These are phyloP conservation scores for Aphelinus certus DNA, from an alignment of 1,140 invertebrate species.

Conservation along the genomic window DNA sequence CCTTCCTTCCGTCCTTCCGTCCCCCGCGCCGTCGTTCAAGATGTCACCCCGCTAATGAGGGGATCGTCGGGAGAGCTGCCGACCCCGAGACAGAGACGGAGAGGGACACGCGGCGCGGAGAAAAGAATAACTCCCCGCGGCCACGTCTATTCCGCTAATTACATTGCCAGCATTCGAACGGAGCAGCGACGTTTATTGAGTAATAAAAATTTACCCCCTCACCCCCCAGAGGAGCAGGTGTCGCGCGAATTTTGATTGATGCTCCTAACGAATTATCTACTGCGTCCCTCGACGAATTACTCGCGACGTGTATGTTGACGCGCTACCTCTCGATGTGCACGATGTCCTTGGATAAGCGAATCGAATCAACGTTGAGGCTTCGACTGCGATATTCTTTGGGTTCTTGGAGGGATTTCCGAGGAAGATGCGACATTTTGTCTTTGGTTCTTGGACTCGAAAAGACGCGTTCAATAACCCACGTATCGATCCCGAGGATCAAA, in stretches of 20 bases:
- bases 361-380: too few species aligned
- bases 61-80: constrained; percentile 52
- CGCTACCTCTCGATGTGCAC: too few species aligned
- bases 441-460: too few species aligned
- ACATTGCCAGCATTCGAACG: constrained; percentile 33
- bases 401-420: too few species aligned
- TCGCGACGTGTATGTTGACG: too few species aligned
- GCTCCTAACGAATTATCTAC: neutral
- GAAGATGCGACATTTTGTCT: too few species aligned
- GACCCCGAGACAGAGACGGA: constrained; percentile 40
- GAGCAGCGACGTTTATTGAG: constrained; percentile 36
- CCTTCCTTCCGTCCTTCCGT: constrained; percentile 45
- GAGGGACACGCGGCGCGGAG: neutral
- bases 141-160: constrained; percentile 37
- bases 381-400: too few species aligned
- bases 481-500: constrained; percentile 12
- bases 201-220: constrained; percentile 38
- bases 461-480: too few species aligned
- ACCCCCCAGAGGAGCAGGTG: constrained; percentile 3
- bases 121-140: constrained; percentile 21
- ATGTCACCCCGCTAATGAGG: constrained; percentile 61
- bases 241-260: constrained; percentile 12
- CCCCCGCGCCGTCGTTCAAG: constrained; percentile 46
- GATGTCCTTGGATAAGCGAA: too few species aligned
- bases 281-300: too few species aligned